A percentile compares a stretch with the other conserved stretches of the same genome.
These are phyloP conservation scores for Grus americana DNA, from an alignment of 2,113 vertebrate species.

Conservation along the genomic window DNA sequence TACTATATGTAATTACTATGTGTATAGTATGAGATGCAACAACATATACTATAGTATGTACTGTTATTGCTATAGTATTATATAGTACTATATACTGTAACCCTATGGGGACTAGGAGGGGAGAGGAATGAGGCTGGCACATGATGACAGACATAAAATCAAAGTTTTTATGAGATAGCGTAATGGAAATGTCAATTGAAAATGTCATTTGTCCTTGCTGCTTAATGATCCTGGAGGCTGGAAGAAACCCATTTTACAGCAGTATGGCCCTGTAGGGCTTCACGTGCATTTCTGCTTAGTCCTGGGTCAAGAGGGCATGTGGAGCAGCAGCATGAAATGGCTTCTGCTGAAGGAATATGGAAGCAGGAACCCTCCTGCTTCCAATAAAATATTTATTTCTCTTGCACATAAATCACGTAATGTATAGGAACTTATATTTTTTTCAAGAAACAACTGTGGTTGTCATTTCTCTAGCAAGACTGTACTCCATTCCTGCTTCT, in stretches of 20 bases:
- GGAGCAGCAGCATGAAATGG: background rate
- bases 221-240: background rate
- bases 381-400: background rate
- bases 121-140: background rate
- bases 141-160: background rate
- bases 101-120: background rate
- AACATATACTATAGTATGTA: background rate
- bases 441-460: background rate
- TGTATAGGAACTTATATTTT: background rate
- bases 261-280: background rate
- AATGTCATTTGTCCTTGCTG: background rate
- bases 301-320: background rate
- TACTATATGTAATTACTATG: background rate
- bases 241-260: background rate
- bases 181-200: background rate
- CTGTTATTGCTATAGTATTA: background rate
- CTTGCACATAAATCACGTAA: background rate
- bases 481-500: background rate
- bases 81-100: background rate
- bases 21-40: background rate
- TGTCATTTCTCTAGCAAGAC: background rate
- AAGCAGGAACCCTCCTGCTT: background rate
- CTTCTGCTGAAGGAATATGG: background rate
- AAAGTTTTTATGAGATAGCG: background rate
- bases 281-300: background rate